Evolutionary conservation across 2,888 invertebrate genomes (phyloP), one percentile per base, ranked within the genome.

Genomic region (Gnatocerus cornutus): DNA sequence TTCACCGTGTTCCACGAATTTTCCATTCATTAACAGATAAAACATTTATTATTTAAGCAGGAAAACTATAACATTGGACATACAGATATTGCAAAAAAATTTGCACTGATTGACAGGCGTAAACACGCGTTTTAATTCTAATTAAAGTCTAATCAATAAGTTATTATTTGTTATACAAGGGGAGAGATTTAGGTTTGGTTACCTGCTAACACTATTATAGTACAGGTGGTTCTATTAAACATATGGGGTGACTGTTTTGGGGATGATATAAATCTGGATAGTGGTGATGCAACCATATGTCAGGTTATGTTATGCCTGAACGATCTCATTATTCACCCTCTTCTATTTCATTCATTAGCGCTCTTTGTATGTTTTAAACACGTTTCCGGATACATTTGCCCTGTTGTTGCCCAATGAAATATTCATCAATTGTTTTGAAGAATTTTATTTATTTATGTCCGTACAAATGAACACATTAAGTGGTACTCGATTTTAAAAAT

Each of bases 201-300:
- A 69, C 62, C 72, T 69, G 72, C 64, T 65, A 65, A 65, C 48
- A 65, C 39, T 39, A 46, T 59, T 27, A 46, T 16, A 63, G 58
- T 68, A 77, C 77, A 77, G 77, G 77, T 77, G 77, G 72, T 69
- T 66, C 46, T 65, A 71, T 71, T 58, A 74, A 74, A 68, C 77
- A 77, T 78, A 75, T 74, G 76, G 73, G 69, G 71, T 64, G 55
- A 52, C 64, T 71, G 68, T 68, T 68, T 70, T 68, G 64, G 75
- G 76, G 75, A 74, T 76, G 76, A 74, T 76, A 75, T 73, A 77
- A 78, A 78, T 78, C 78, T 78, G 78, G 73, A 68, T 74, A 70
- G 74, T 77, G 77, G 75, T 78, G 77, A 78, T 76, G 76, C 76
- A 74, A 75, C 80, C 81, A 80, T 81, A 81, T 81, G 81, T 77